Evolutionary conservation across 2,113 vertebrate species (phyloP).

Genomic region (Hystrix brachyura): DNA sequence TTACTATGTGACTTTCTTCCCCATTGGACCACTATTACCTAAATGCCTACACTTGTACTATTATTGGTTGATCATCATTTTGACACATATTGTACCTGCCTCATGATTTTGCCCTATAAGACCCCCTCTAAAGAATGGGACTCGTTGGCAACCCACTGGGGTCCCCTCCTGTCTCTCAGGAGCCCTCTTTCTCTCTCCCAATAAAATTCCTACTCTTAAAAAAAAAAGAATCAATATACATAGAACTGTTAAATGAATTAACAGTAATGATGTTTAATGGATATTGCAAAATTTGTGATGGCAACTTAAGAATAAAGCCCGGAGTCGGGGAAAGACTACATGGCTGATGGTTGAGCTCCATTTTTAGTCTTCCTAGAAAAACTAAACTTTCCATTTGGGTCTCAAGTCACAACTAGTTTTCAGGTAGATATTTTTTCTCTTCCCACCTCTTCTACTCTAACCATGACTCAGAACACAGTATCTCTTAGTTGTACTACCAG

Average conservation of each 20-base stretch:
- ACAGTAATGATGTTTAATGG: neutral
- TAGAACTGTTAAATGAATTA: constrained; percentile 12
- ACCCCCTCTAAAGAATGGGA: too few relatives aligned
- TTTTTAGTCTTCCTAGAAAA: constrained; percentile 32
- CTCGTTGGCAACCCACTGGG: too few relatives aligned
- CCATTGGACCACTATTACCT: too few relatives aligned
- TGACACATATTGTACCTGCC: too few relatives aligned
- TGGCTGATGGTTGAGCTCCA: neutral
- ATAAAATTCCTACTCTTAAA: neutral
- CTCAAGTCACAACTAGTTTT: neutral
- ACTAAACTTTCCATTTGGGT: neutral
- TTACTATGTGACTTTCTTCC: too few relatives aligned
- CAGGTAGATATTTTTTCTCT: neutral
- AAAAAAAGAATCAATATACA: neutral
- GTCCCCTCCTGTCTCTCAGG: too few relatives aligned
- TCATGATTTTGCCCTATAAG: too few relatives aligned
- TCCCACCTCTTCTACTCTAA: neutral
- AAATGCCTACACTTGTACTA: too few relatives aligned
- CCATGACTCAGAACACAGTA: neutral
- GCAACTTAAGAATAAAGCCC: neutral
- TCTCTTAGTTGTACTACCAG: neutral
- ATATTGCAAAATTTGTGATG: neutral
- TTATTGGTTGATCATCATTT: too few relatives aligned
- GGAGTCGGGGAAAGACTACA: neutral
- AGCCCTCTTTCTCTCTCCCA: too few relatives aligned